phyloP scores from a whole-genome alignment of 2,113 vertebrate genomes.

The Globicephala melas region DNA sequence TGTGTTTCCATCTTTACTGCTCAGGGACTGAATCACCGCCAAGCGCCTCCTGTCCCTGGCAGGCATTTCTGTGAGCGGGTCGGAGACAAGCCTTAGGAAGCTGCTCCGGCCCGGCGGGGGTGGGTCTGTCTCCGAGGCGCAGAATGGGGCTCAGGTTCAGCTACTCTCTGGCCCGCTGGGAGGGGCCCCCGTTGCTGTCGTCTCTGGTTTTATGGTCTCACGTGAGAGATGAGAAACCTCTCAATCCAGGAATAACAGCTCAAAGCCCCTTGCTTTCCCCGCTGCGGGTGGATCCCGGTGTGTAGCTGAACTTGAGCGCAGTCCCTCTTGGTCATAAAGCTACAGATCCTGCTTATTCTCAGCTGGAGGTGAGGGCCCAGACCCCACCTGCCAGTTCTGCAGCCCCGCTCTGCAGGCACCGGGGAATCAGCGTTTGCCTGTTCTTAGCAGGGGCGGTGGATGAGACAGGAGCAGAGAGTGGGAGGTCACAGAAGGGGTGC shows the following conservation, averaged over 20 bases:
- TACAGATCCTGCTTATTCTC: neutral
- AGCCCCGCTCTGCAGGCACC: accelerated
- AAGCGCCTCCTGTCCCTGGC: neutral
- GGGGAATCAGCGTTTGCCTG: neutral
- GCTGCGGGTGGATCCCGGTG: accelerated
- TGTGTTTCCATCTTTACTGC: neutral
- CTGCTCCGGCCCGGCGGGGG: neutral
- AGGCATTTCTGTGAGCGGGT: neutral
- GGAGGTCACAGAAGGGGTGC: neutral
- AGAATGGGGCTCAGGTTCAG: accelerated
- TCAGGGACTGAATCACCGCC: accelerated
- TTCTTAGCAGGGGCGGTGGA: accelerated
- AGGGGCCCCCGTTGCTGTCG: neutral
- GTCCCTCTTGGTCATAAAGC: accelerated
- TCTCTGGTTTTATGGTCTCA: neutral
- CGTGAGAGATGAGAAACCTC: neutral
- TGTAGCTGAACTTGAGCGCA: neutral
- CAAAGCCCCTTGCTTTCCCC: neutral
- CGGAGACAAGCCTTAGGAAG: neutral
- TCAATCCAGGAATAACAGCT: neutral
- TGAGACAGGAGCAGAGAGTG: neutral
- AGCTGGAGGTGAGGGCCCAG: neutral
- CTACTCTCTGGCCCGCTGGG: neutral
- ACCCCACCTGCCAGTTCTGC: neutral
- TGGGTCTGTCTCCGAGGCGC: neutral